A percentile compares a stretch with the other conserved stretches of the same genome.
phyloP scores from a whole-genome alignment of 2,797 vertebrate species.

The Phrynocephalus guinanensis region DNA sequence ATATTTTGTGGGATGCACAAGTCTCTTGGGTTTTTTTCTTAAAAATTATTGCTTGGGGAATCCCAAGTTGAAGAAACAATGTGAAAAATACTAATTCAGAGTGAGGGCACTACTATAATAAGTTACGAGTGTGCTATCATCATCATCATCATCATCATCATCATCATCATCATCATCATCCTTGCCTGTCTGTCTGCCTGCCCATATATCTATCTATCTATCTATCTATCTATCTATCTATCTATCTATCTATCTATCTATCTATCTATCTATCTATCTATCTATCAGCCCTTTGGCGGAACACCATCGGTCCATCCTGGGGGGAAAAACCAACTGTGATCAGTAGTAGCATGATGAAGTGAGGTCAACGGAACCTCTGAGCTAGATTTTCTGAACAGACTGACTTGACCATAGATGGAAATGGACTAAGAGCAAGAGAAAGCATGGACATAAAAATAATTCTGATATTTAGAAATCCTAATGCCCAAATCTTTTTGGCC shows the following conservation, averaged over 20 bases:
- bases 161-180: neutral
- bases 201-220: too few relatives aligned
- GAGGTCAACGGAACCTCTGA: neutral
- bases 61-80: too few relatives aligned
- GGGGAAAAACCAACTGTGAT: too few relatives aligned
- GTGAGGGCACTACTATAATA: neutral
- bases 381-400: neutral
- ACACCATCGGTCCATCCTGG: too few relatives aligned
- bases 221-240: too few relatives aligned
- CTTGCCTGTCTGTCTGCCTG: too few relatives aligned
- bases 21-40: conserved; percentile 9
- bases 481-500: neutral
- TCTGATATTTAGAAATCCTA: neutral
- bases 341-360: neutral
- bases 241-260: too few relatives aligned
- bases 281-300: too few relatives aligned
- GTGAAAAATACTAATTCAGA: neutral
- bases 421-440: neutral
- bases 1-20: conserved; percentile 17
- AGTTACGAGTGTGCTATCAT: neutral
- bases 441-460: neutral
- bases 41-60: neutral
- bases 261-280: too few relatives aligned
- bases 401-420: too few relatives aligned
- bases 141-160: neutral